Evolutionary conservation across 2,113 vertebrate genomes (phyloP).

Genomic region (Plecotus auritus): DNA sequence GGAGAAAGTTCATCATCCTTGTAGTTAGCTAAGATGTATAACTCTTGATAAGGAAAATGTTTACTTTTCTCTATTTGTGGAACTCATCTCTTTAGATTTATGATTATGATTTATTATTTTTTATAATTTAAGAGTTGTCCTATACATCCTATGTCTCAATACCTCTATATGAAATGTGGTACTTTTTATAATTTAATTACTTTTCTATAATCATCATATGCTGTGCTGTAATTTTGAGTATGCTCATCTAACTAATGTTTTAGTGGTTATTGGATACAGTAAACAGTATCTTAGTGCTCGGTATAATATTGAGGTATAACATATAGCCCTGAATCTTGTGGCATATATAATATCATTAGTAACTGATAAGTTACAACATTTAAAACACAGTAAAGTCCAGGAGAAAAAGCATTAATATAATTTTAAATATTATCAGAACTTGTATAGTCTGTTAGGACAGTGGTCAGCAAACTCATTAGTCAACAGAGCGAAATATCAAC

Average conservation of each 20-base stretch:
- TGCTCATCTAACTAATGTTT: conserved; percentile 9
- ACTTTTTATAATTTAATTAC: conserved; percentile 1
- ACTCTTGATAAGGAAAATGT: background rate
- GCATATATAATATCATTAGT: background rate
- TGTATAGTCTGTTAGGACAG: background rate
- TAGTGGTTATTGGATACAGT: background rate
- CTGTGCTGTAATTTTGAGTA: conserved; percentile 5
- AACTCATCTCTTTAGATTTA: background rate
- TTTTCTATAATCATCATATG: background rate
- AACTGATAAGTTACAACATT: conserved; percentile 36
- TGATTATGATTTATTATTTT: conserved; percentile 9
- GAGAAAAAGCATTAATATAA: conserved; percentile 10
- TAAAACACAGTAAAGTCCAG: background rate
- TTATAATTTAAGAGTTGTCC: background rate
- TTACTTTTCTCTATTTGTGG: background rate
- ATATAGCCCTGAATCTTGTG: background rate
- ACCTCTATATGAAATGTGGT: background rate
- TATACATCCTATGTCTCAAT: background rate
- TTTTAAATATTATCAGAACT: background rate
- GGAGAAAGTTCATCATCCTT: background rate
- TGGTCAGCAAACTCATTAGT: no score
- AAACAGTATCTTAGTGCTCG: background rate
- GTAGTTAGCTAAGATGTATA: conserved; percentile 12
- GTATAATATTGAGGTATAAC: background rate
- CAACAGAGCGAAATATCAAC: no score